Evolutionary conservation across 2,888 invertebrate genomes (phyloP).

Genomic region (Trichopoda pennipes): DNA sequence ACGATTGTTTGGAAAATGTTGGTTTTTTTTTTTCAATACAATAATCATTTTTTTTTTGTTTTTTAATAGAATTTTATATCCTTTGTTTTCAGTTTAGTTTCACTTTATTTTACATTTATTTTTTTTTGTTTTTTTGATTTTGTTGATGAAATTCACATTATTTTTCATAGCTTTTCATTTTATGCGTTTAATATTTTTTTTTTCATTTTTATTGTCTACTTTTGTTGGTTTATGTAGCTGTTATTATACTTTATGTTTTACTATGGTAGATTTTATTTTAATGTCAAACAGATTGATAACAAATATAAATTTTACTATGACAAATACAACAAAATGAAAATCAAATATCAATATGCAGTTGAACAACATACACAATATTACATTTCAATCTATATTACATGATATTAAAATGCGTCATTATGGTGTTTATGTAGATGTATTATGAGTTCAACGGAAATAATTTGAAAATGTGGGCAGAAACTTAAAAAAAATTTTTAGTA

Average conservation of each 20-base stretch:
- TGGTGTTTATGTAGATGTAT: not conserved
- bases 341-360: constrained; percentile 10
- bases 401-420: not conserved
- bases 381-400: not conserved
- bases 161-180: constrained; percentile 57
- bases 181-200: constrained; percentile 6
- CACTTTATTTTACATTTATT: not conserved
- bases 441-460: not conserved
- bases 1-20: not conserved
- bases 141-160: constrained; percentile 59
- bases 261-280: constrained; percentile 61
- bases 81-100: constrained; percentile 31
- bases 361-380: constrained; percentile 3
- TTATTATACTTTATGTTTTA: constrained; percentile 51
- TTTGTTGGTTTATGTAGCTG: constrained; percentile 14
- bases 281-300: constrained; percentile 67
- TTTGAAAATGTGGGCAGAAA: not conserved
- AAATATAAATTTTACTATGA: constrained; percentile 61
- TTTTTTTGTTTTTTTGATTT: not conserved
- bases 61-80: constrained; percentile 20
- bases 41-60: constrained; percentile 6
- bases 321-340: constrained; percentile 42
- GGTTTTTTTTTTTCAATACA: not conserved
- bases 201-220: constrained; percentile 27
- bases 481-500: not conserved